Evolutionary conservation across 1,140 invertebrate species (phyloP).

Genomic region (Fopius arisanus): DNA sequence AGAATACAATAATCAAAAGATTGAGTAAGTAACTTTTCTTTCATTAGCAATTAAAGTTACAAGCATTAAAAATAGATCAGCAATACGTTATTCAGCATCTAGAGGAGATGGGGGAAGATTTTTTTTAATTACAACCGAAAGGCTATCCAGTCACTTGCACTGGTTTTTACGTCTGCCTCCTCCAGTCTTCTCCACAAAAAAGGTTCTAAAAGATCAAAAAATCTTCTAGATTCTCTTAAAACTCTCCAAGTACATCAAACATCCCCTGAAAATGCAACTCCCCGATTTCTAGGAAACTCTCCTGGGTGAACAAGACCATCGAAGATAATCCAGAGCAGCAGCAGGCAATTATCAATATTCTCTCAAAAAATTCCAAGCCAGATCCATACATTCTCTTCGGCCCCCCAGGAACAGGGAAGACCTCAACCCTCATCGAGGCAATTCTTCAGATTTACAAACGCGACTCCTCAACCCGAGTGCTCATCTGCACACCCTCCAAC

Average conservation of each 20-base stretch:
- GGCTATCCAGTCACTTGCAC: no score
- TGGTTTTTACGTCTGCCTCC: no score
- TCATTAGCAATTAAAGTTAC: no score
- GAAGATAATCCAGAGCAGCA: constrained; percentile 70
- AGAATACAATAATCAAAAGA: background rate
- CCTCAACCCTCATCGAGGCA: constrained; percentile 78
- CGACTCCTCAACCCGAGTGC: constrained; percentile 63
- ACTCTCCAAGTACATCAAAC: no score
- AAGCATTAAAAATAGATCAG: no score
- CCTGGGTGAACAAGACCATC: constrained; percentile 77
- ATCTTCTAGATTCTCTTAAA: no score
- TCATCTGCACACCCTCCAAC: constrained; percentile 80
- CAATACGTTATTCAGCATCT: no score
- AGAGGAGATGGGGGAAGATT: no score
- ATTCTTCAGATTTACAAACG: constrained; percentile 68
- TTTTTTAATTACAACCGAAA: no score
- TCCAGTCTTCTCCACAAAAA: no score
- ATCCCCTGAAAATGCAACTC: background rate
- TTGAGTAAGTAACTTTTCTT: background rate
- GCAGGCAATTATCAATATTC: constrained; percentile 72
- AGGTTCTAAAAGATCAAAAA: no score
- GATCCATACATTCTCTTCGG: constrained; percentile 81
- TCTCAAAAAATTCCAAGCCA: constrained; percentile 67
- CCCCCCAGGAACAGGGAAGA: constrained; percentile 85
- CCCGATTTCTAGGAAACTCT: background rate